These are phyloP conservation scores for Tineola bisselliella DNA, from an alignment of 2,888 invertebrate species.

Conservation along the genomic window DNA sequence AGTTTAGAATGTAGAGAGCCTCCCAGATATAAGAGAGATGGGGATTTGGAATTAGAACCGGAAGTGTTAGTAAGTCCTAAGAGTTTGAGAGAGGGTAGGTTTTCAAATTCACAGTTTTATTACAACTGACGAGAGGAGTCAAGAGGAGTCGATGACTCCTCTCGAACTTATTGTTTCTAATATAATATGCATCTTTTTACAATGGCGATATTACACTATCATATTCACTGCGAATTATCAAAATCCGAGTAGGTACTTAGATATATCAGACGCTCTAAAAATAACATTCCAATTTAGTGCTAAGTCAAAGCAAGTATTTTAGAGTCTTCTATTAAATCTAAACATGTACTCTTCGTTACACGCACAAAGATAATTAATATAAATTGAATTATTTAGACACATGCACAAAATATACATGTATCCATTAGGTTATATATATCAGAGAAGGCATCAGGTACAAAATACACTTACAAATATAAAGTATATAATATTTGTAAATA, in stretches of 20 bases:
- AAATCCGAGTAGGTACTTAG: neutral
- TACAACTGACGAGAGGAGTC: constrained; percentile 47
- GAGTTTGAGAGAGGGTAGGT: constrained; percentile 39
- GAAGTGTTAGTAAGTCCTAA: constrained; percentile 50
- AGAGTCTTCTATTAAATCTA: neutral
- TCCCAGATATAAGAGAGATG: constrained; percentile 28
- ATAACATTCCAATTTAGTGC: too few species aligned
- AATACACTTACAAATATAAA: too few species aligned
- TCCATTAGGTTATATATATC: too few species aligned
- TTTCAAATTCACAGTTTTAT: constrained; percentile 46
- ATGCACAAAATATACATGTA: neutral
- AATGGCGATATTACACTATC: neutral
- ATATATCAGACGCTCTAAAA: neutral
- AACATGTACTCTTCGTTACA: neutral
- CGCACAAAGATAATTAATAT: neutral
- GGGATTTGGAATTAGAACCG: constrained; percentile 30
- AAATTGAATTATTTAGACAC: neutral
- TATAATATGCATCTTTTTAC: constrained; percentile 11
- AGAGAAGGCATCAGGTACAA: too few species aligned
- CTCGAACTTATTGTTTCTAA: constrained; percentile 43
- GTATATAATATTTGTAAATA: too few species aligned
- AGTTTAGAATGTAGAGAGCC: constrained; percentile 31
- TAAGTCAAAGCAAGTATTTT: too few species aligned
- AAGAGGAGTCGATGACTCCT: constrained; percentile 28
- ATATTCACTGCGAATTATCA: too few species aligned